Evolutionary conservation across 2,797 vertebrate genomes (phyloP), one percentile per base, ranked within the genome.

Genomic region (Heliangelus exortis): DNA sequence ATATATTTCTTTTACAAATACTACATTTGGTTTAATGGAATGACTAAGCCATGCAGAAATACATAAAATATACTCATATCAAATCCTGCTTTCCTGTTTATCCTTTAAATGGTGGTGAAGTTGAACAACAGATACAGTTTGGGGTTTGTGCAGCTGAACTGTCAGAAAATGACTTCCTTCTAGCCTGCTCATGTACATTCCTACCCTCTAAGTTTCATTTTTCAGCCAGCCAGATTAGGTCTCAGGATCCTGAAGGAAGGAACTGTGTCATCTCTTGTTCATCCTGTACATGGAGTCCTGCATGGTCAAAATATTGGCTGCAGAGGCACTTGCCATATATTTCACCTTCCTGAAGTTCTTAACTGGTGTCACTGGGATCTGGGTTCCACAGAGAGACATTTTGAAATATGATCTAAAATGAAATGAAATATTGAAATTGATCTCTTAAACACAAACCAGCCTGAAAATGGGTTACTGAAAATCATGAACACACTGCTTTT

Each of bases 251-350:
- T 90, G 94, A 96, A 96, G 97, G 98, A 98, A 98, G 98, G 97
- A 97, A 97, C 95, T 94, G 14, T 97, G 97, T 98, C 97, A 97
- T 96, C 96, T 93, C 96, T 96, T 95, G 84, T 94, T 95, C 96
- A 97, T 97, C 97, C 98, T 98, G 98, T 97, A 65, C 93, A 83
- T 89, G 68, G 57, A 81, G 88, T 71, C 85, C 39, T 25, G 31
- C 95, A 93, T 77, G 77, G 95, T 91, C 79, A 51, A 45, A 96
- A 86, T 76, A 92, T 96, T 96, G 96, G 97, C 97, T 95, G 77
- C 96, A 86, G n/a, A 76, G 97, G 93, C 93, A 77, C 43, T 74
- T 88, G 90, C 96, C 59, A 8, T 71, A 71, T 78, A 91, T 96
- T 96, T 97, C 87, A 81, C 92, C 96, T 98, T 98, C 97, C 96